A percentile compares a stretch with the other conserved stretches of the same genome.
Evolutionary conservation across 1,140 invertebrate species (phyloP).

Genomic region (Platorchestia sp.): DNA sequence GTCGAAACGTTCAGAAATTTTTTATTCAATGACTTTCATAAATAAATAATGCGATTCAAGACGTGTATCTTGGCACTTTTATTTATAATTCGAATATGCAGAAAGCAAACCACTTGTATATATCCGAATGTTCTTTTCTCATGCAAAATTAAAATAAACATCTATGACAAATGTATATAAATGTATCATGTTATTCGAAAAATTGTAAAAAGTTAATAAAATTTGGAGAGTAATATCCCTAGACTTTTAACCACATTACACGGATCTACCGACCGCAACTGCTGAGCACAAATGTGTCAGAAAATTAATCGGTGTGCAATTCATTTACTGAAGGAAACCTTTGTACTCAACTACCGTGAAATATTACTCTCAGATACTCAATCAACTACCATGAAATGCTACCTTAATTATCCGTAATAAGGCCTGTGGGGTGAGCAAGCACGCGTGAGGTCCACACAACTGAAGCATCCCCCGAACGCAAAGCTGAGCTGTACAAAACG

Average conservation of each 20-base stretch:
- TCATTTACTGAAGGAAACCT: too few species aligned
- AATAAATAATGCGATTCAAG: neutral
- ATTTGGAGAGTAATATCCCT: conserved; percentile 1
- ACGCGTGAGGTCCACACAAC: neutral
- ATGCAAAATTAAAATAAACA: neutral
- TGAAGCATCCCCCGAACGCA: neutral
- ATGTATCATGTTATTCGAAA: neutral
- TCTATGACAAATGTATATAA: neutral
- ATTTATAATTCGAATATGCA: neutral
- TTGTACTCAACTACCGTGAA: neutral
- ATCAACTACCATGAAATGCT: neutral
- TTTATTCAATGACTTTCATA: too few species aligned
- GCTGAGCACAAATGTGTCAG: too few species aligned
- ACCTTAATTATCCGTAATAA: neutral
- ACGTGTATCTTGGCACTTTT: neutral
- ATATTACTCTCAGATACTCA: neutral
- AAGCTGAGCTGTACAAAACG: neutral
- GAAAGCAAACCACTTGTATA: too few species aligned
- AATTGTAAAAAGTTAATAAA: neutral
- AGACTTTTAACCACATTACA: neutral
- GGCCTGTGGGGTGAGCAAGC: neutral
- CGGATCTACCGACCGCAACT: neutral
- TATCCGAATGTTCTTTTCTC: too few species aligned
- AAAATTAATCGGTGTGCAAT: too few species aligned
- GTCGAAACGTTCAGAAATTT: too few species aligned